Conservation (phyloP, 2,888 invertebrate species). For the Spilosoma lubricipeda region DNA sequence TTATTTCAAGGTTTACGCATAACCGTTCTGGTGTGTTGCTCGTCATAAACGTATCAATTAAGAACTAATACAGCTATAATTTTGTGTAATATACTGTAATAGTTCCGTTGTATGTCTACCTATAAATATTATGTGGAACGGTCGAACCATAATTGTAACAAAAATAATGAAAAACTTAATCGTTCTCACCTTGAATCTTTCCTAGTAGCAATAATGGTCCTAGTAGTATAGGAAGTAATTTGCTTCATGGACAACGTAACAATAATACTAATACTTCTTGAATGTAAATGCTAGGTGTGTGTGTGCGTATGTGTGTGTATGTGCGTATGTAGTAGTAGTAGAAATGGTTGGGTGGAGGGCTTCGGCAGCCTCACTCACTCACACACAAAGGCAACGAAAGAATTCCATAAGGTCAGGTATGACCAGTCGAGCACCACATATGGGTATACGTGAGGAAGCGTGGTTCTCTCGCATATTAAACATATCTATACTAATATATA, state of each 20-base stretch:
- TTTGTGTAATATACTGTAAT: background rate
- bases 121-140: too few relatives aligned
- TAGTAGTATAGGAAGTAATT: background rate
- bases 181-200: background rate
- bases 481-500: too few relatives aligned
- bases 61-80: background rate
- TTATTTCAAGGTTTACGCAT: constrained; percentile 15
- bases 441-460: background rate
- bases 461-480: background rate
- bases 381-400: too few relatives aligned
- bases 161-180: constrained; percentile 5
- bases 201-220: background rate
- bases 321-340: too few relatives aligned
- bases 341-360: too few relatives aligned
- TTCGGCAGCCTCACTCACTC: too few relatives aligned
- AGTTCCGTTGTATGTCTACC: background rate
- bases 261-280: background rate
- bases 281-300: background rate
- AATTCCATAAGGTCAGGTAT: background rate
- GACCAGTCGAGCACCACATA: background rate
- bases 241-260: background rate
- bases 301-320: too few relatives aligned
- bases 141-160: background rate
- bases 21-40: constrained; percentile 5
- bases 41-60: background rate